A percentile compares a stretch with the other conserved stretches of the same genome.
phyloP scores from a whole-genome alignment of 2,888 invertebrate genomes.

The Callinectes sapidus region DNA sequence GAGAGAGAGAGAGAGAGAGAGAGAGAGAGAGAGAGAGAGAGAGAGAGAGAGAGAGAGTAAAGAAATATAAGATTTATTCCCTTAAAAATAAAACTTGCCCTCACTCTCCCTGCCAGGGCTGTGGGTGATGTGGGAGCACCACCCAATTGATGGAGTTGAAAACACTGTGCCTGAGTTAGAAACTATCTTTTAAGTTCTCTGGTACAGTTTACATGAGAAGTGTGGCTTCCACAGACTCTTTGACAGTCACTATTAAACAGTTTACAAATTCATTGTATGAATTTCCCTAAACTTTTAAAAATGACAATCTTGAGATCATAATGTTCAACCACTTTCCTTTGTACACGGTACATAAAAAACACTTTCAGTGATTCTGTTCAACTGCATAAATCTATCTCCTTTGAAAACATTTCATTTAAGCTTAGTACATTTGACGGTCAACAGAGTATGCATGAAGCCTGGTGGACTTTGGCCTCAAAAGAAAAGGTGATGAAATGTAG shows the following conservation, averaged over 20 bases:
- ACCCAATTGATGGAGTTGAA: conserved; percentile 11
- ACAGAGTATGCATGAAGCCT: conserved; percentile 71
- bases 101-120: background rate
- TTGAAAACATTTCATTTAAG: conserved; percentile 67
- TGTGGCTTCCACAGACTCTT: conserved; percentile 68
- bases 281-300: conserved; percentile 68
- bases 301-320: conserved; percentile 69
- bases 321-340: conserved; percentile 68
- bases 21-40: too few species aligned
- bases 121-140: background rate
- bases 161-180: conserved; percentile 66
- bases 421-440: conserved; percentile 69
- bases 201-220: conserved; percentile 72
- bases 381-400: conserved; percentile 69
- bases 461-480: conserved; percentile 63
- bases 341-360: conserved; percentile 70
- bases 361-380: conserved; percentile 70
- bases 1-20: too few species aligned
- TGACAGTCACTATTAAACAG: conserved; percentile 67
- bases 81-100: background rate
- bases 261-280: conserved; percentile 68
- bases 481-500: conserved; percentile 57
- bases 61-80: too few species aligned
- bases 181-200: conserved; percentile 71
- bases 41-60: too few species aligned